Percentiles rank a stretch among this genome's conserved stretches.
Evolutionary conservation across 2,113 vertebrate genomes (phyloP).

Genomic region (Desmodus rotundus): DNA sequence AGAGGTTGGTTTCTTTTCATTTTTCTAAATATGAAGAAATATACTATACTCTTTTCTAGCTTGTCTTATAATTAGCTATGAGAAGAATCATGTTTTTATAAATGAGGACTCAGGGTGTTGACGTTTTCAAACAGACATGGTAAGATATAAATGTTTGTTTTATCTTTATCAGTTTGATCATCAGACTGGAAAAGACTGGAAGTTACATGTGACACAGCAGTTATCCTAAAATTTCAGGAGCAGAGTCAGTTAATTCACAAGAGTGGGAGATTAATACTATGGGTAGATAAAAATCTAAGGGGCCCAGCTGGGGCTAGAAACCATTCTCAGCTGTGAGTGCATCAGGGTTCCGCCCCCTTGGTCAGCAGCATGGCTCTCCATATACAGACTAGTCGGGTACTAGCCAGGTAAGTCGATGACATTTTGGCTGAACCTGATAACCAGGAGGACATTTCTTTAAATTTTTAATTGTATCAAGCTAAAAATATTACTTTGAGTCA

Average conservation of each 20-base stretch:
- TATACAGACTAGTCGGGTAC: background rate
- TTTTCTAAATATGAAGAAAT: slow-evolving; percentile 38
- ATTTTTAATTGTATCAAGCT: background rate
- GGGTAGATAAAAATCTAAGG: background rate
- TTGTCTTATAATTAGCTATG: background rate
- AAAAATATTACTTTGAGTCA: slow-evolving; percentile 11
- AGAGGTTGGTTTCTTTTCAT: slow-evolving; percentile 85
- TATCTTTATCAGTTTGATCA: background rate
- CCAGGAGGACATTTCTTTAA: background rate
- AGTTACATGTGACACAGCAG: background rate
- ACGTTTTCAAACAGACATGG: background rate
- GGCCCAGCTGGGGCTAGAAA: background rate
- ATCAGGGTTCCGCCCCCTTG: background rate
- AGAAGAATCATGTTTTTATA: slow-evolving; percentile 1
- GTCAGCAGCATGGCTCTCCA: background rate
- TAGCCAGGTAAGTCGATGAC: background rate
- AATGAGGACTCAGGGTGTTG: background rate
- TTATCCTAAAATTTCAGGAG: background rate
- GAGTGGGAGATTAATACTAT: background rate
- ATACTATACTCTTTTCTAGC: background rate
- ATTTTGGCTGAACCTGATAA: background rate
- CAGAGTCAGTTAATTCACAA: background rate
- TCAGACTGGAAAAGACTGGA: background rate
- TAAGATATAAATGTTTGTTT: slow-evolving; percentile 9
- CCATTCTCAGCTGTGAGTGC: background rate